Conservation (phyloP, 2,113 vertebrate genomes). For the Isurus oxyrinchus region DNA sequence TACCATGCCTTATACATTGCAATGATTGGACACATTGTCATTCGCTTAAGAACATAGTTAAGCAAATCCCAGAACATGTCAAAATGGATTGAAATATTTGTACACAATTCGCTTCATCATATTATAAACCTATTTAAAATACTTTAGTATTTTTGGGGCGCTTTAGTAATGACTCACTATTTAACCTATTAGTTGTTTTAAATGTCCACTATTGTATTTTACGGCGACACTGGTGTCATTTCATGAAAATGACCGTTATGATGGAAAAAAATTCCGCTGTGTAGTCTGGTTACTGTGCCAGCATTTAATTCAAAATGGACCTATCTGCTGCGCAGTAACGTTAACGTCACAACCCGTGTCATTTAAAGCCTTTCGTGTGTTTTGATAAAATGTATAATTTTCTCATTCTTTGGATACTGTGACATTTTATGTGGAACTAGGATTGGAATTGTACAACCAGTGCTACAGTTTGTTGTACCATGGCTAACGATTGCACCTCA, state of each 20-base stretch:
- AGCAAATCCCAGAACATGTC: conserved; percentile 19
- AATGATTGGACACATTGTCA: conserved; percentile 33
- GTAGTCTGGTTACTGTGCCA: neutral
- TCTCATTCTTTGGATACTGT: neutral
- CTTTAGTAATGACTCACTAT: neutral
- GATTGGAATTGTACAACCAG: neutral
- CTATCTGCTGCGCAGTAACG: conserved; percentile 1
- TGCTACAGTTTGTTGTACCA: neutral
- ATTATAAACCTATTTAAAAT: neutral
- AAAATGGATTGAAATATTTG: conserved; percentile 20
- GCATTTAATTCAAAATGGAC: conserved; percentile 16
- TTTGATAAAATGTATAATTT: conserved; percentile 16
- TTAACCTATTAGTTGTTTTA: neutral
- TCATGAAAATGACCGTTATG: conserved; percentile 10
- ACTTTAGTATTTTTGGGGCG: neutral
- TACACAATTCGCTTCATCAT: conserved; percentile 14
- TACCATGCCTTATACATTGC: neutral
- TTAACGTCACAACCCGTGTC: neutral
- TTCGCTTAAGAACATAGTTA: conserved; percentile 26
- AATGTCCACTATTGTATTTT: neutral
- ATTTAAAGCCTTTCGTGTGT: conserved; percentile 25
- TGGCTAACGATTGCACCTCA: neutral
- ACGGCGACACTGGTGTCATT: neutral
- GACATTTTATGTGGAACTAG: neutral
- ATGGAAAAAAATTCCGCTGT: neutral